Base-by-base conservation (phyloP, 2,113 vertebrate species). In the Lycaon pictus region DNA sequence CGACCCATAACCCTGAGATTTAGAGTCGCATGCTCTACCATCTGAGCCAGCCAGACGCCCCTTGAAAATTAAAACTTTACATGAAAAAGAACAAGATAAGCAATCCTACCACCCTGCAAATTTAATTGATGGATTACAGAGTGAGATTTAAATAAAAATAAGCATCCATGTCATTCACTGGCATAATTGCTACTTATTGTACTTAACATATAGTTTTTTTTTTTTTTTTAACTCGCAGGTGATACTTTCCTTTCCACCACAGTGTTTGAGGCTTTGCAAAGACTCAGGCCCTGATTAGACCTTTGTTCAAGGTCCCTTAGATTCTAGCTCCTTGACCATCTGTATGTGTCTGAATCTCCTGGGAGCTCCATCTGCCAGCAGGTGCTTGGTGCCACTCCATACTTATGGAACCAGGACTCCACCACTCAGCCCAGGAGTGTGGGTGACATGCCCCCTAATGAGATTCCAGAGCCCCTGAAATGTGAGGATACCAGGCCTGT, bases 91-190 rank as follows among this genome's bases (percentile, higher is more conserved):
- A 53, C 8, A 65, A 51, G n/a, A 15, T n/a, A 27, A 60, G 35
- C 29, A 58, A 1, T 55, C 32, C 27, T 16, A 2, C n/a, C 22
- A 16, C 53, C 37, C 15, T 72, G 3, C 29, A 67, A 11, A 51
- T 20, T 65, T 51, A 32, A 20, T 22, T 27, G 37, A 23, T 27
- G 65, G 88, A 13, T 16, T 35, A 10, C 2, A 27, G 76, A 58
- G 51, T 0, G 11, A 89, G 89, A 71, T 65, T n/a, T 32, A 35
- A 25, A 22, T 27, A 2, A 43, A 53, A 13, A 8, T 20, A 32
- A 58, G 12, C 20, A 2, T 8, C 1, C 10, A 0, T 3, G 13
- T 7, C 35, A 6, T 74, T 8, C 3, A 2, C 12, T 12, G 58
- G 29, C 1, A 0, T 32, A 17, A 20, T 32, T 27, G 35, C 58